Base-by-base conservation (phyloP, 2,888 invertebrate species). In the Cloeon dipterum region DNA sequence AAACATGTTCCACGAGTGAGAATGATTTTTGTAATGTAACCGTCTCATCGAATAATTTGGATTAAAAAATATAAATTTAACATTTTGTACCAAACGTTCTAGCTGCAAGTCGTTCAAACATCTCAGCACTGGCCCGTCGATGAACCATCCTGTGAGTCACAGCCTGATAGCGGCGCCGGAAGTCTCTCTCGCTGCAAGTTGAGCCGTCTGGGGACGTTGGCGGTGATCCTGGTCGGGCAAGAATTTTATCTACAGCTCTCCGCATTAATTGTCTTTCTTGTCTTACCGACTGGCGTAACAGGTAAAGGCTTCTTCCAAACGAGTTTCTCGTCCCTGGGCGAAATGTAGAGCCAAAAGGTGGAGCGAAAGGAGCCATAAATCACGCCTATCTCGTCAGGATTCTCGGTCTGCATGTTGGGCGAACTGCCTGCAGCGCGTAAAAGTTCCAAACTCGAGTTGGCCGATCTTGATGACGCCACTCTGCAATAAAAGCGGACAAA, bases 111-210 rank as follows among this genome's bases (percentile, higher is more conserved):
- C 86, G 66, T 50, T 76, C 71, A 52, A 85, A 86, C 70, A 88
- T 77, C 56, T 89, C 88, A 37, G 85, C 70, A 50, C 83, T 85
- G 36, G 85, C 83, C 52, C 83, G 77, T 38, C 88, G 64, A 55
- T 89, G 88, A 1, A 88, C 82, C 60, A 89, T 73, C 38, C 88
- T 68, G 56, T 86, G 88, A 3, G 85, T 79, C 40, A 85, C 70
- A 16, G 82, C 78, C 48, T 83, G 81, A 51, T 83, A 88, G 47
- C 74, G 71, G 52, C 79, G 76, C 47, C 74, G 70, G 56, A 89
- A 89, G 46, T 79, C 79, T 43, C 74, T 70, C 53, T 89, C 89
- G 2, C 85, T 86, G 40, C 78, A 76, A 0, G 88, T 81, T 23
- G 62, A 62, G 35, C 61, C 64, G 20, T 50, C 48, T 1, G 52